Conservation (phyloP, 2,888 invertebrate species). For the Hecatera dysodea region DNA sequence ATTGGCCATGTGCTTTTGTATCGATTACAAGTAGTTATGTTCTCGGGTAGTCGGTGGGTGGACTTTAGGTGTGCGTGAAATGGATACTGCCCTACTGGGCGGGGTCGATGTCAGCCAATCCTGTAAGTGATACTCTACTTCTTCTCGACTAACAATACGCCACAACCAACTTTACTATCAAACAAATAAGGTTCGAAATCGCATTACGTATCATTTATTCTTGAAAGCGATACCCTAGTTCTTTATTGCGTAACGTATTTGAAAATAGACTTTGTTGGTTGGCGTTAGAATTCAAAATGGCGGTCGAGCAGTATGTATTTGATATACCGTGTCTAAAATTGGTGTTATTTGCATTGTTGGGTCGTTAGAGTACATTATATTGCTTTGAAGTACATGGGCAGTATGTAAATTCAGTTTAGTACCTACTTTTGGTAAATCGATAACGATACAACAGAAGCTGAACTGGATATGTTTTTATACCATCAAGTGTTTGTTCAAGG, state of each 20-base stretch:
- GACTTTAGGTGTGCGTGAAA: constrained; percentile 85
- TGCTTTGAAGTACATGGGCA: constrained; percentile 6
- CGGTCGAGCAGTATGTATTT: constrained; percentile 75
- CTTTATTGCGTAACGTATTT: constrained; percentile 68
- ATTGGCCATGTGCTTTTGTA: constrained; percentile 75
- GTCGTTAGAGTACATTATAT: constrained; percentile 43
- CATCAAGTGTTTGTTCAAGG: neutral
- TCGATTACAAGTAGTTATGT: constrained; percentile 76
- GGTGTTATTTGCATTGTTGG: constrained; percentile 67
- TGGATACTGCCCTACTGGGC: constrained; percentile 87
- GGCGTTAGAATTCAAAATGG: constrained; percentile 66
- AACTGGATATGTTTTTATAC: neutral
- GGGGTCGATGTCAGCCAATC: constrained; percentile 88
- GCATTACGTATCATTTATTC: constrained; percentile 57
- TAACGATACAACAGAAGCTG: neutral
- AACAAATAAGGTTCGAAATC: constrained; percentile 63
- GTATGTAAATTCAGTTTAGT: constrained; percentile 14
- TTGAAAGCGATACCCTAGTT: constrained; percentile 89
- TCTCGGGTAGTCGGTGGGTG: constrained; percentile 77
- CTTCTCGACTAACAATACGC: constrained; percentile 74
- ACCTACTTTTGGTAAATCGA: neutral
- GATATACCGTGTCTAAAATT: constrained; percentile 82
- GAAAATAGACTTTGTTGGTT: constrained; percentile 66
- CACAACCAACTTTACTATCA: constrained; percentile 61
- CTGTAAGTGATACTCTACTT: constrained; percentile 89